Conservation (phyloP, 1,140 invertebrate species). For the Zaprionus gabonicus region DNA sequence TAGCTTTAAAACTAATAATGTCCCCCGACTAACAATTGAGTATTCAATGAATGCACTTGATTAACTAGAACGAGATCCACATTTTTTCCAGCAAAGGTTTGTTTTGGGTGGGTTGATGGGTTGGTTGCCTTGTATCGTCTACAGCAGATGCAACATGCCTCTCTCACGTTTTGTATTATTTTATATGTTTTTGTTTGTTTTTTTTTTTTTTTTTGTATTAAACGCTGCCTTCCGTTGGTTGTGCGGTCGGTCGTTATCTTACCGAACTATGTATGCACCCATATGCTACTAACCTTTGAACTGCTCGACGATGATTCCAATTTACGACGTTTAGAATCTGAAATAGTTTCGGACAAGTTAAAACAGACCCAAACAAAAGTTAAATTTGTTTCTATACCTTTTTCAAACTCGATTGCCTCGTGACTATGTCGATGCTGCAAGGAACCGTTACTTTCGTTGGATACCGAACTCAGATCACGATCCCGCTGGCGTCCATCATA, state of each 20-base stretch:
- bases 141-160: slow-evolving; percentile 17
- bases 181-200: slow-evolving; percentile 17
- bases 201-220: slow-evolving; percentile 23
- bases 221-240: slow-evolving; percentile 36
- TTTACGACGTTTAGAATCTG: slow-evolving; percentile 93
- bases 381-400: slow-evolving; percentile 74
- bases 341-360: slow-evolving; percentile 51
- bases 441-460: slow-evolving; percentile 84
- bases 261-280: slow-evolving; percentile 78
- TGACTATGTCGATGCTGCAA: slow-evolving; percentile 83
- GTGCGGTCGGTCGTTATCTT: slow-evolving; percentile 65
- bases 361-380: not conserved
- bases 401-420: slow-evolving; percentile 85
- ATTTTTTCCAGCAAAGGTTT: slow-evolving; percentile 23
- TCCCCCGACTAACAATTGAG: slow-evolving; percentile 23
- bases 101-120: slow-evolving; percentile 23
- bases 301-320: slow-evolving; percentile 88
- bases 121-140: slow-evolving; percentile 21
- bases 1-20: slow-evolving; percentile 9
- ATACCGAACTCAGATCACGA: slow-evolving; percentile 82
- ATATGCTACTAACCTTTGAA: slow-evolving; percentile 91
- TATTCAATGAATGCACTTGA: slow-evolving; percentile 22
- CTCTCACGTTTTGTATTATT: slow-evolving; percentile 15
- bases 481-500: slow-evolving; percentile 78
- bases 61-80: slow-evolving; percentile 29